Evolutionary conservation across 1,140 invertebrate genomes (phyloP).

Genomic region (Linepithema humile): DNA sequence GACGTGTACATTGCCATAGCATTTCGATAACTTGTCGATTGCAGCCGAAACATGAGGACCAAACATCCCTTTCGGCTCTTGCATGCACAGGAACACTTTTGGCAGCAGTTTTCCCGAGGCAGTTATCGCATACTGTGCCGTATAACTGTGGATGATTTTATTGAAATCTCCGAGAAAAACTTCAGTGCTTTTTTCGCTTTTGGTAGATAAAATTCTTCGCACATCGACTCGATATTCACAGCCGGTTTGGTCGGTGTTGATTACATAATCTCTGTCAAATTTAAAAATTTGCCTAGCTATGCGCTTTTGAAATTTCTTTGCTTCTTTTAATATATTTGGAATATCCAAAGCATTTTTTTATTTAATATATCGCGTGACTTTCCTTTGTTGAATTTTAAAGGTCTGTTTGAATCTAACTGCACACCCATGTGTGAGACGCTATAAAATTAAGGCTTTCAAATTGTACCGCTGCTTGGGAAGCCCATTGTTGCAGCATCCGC

Average conservation of each 20-base stretch:
- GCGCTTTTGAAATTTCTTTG: not conserved
- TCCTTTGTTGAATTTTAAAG: not conserved
- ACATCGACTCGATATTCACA: not conserved
- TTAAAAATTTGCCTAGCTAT: not conserved
- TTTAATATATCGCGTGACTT: not conserved
- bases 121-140: conserved; percentile 51
- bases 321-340: not conserved
- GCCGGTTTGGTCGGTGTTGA: conserved; percentile 23
- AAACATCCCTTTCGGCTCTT: conserved; percentile 40
- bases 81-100: conserved; percentile 54
- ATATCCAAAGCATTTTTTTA: not conserved
- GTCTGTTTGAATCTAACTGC: not conserved
- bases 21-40: too few relatives aligned
- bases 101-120: conserved; percentile 55
- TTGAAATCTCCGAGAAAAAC: conserved; percentile 15
- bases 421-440: not conserved
- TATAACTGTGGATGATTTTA: conserved; percentile 43
- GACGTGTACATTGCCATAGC: too few relatives aligned
- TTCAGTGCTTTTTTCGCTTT: not conserved
- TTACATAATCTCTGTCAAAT: not conserved
- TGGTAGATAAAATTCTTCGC: not conserved
- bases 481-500: conserved; percentile 8
- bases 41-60: conserved; percentile 37
- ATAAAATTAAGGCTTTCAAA: conserved; percentile 19
- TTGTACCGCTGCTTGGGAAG: not conserved